These are phyloP conservation scores for Callaeas wilsoni DNA, from an alignment of 2,113 vertebrate species.

Conservation along the genomic window DNA sequence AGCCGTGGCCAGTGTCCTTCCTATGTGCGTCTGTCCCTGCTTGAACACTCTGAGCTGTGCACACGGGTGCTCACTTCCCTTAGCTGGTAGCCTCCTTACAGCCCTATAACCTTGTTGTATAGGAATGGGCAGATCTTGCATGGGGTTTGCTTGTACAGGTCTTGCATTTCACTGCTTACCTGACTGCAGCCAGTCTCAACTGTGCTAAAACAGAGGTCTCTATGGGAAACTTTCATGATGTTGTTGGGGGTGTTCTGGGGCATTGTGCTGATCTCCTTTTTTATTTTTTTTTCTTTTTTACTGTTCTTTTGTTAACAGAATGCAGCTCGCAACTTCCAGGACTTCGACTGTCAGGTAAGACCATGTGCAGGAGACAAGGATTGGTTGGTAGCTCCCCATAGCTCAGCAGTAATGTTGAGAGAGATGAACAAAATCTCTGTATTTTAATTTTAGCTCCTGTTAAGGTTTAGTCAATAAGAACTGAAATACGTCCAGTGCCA, in stretches of 20 bases:
- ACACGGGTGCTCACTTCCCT: neutral
- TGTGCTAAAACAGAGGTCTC: neutral
- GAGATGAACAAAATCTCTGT: neutral
- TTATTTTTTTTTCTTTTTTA: neutral
- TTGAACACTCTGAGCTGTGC: neutral
- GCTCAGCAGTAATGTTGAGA: neutral
- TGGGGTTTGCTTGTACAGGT: neutral
- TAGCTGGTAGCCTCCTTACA: neutral
- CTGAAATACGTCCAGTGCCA: neutral
- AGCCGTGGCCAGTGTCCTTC: neutral
- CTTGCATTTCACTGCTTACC: neutral
- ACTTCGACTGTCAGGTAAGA: constrained; percentile 93
- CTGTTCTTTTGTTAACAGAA: constrained; percentile 78
- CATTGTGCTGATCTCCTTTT: constrained; percentile 31
- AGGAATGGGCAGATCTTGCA: neutral
- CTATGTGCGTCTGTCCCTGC: neutral
- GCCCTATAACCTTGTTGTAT: neutral
- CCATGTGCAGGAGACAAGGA: neutral
- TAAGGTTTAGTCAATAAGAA: neutral
- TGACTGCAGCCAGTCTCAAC: neutral
- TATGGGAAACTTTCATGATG: neutral
- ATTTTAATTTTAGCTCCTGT: neutral
- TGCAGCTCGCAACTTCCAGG: constrained; percentile 87
- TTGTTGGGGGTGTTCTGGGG: neutral
- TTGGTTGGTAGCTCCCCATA: neutral